Evolutionary conservation across 2,888 invertebrate species (phyloP), one percentile per base, ranked within the genome.

Genomic region (Agrochola macilenta): DNA sequence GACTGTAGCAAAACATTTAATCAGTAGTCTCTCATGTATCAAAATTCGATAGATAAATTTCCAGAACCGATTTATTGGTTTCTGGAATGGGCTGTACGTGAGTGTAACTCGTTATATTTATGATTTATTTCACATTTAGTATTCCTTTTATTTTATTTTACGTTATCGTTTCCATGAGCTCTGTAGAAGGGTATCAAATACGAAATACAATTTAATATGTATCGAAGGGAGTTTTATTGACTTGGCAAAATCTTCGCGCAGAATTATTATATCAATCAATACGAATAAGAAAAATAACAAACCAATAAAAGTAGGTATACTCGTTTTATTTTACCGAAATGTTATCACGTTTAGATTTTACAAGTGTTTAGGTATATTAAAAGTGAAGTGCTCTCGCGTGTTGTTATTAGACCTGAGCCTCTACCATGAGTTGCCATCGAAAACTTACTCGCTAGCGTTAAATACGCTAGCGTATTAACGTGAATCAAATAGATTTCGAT

Each of bases 41-140:
- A 30, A 68, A 68, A 49, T 30, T 46, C 4, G 7, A 66, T 23
- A 49, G 14, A 49, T 14, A 49, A 30, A 23, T 30, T 4, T 23
- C 14, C 9, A 49, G 49, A 30, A 14, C n/a, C n/a, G n/a, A n/a
- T n/a, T n/a, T n/a, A 68, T 54, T 23, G n/a, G 17, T 35, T 23
- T 11, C 52, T 35, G 17, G 17, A 23, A 30, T 30, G 14, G 5
- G 23, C 30, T 30, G 9, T 30, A 12, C 30, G 43, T 43, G 39
- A 60, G 39, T 39, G 23, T 39, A 30, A n/a, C 17, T 75, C 26
- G 14, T 75, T 75, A 23, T 75, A 74, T 74, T 74, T 58, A 74
- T 49, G 46, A 60, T 74, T 70, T 57, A 43, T 57, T 46, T 60
- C 8, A 60, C 60, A 39, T 60, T 74, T 26, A 0, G 17, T 49